Conservation (phyloP, 2,113 vertebrate genomes). For the Nothobranchius kuhntae region DNA sequence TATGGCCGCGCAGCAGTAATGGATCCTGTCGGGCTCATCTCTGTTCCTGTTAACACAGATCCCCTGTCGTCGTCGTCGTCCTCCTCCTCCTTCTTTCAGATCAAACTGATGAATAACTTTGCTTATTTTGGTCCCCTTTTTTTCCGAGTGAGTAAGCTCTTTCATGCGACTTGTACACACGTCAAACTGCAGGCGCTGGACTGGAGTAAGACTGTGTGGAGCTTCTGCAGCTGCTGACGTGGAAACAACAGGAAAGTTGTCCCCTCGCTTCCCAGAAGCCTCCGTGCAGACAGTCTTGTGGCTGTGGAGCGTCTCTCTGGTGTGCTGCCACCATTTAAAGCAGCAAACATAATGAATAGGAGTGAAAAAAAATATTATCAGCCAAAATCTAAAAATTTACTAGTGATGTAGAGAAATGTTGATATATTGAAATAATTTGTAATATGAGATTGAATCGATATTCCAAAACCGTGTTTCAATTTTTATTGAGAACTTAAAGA, state of each 20-base stretch:
- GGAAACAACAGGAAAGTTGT: conserved; percentile 13
- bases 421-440: no score
- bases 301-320: background rate
- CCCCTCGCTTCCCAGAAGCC: background rate
- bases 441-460: no score
- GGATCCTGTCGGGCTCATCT: conserved; percentile 57
- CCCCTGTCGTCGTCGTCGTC: conserved; percentile 24
- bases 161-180: conserved; percentile 33
- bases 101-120: conserved; percentile 35
- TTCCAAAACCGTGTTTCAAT: no score
- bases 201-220: conserved; percentile 4
- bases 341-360: background rate
- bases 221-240: conserved; percentile 19
- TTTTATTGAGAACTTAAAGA: no score
- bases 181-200: background rate
- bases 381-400: no score
- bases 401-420: no score
- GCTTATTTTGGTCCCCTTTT: conserved; percentile 14
- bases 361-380: background rate
- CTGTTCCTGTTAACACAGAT: conserved; percentile 49
- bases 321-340: background rate
- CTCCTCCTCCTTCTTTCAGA: conserved; percentile 24
- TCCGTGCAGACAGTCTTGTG: background rate
- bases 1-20: conserved; percentile 46
- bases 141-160: conserved; percentile 41